These are phyloP conservation scores for Coccyzus lansbergi DNA, from an alignment of 2,797 vertebrate species.

Conservation along the genomic window DNA sequence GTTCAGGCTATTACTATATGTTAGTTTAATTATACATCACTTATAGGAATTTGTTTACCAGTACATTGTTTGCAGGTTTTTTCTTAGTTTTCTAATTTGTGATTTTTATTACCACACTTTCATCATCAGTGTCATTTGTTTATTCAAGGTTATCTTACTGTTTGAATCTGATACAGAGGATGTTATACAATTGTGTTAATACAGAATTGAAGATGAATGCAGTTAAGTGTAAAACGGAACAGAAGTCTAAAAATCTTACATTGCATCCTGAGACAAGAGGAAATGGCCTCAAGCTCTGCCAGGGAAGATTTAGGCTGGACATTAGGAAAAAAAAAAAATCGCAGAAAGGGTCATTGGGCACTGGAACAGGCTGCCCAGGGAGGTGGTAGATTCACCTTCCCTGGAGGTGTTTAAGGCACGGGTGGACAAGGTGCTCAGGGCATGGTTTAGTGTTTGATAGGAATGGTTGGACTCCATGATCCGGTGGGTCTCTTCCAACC, in stretches of 20 bases:
- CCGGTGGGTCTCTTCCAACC: too few relatives aligned
- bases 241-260: background rate
- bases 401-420: too few relatives aligned
- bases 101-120: background rate
- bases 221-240: background rate
- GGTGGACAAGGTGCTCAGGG: too few relatives aligned
- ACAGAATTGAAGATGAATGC: background rate
- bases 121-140: background rate
- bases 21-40: background rate
- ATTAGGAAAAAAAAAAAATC: too few relatives aligned
- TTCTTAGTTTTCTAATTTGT: background rate
- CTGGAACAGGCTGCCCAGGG: too few relatives aligned
- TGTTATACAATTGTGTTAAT: background rate
- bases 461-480: too few relatives aligned
- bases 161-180: background rate
- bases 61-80: rapidly evolving
- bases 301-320: too few relatives aligned
- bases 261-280: background rate
- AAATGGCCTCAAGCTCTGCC: too few relatives aligned
- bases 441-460: too few relatives aligned
- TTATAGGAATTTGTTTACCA: background rate
- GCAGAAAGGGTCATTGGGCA: too few relatives aligned
- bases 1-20: background rate
- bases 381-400: too few relatives aligned
- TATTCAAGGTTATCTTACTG: background rate